phyloP scores from a whole-genome alignment of 92 coral and sea anemone genomes.

The Virgularia gustaviana region DNA sequence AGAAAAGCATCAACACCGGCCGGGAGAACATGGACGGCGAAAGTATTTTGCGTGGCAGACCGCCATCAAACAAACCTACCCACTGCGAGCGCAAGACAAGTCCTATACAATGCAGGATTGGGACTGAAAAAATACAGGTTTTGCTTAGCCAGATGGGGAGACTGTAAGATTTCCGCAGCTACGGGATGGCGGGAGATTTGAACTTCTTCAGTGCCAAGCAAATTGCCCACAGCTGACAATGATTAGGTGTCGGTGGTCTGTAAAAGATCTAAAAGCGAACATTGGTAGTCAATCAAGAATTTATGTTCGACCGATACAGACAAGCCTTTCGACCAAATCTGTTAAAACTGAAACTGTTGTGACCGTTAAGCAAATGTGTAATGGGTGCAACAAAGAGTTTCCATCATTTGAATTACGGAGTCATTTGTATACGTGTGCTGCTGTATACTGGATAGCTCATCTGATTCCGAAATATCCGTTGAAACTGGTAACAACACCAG shows the following conservation, averaged over 20 bases:
- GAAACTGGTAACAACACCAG: too few species aligned
- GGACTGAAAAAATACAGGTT: constrained; percentile 33
- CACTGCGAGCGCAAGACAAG: constrained; percentile 5
- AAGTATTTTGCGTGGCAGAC: constrained; percentile 39
- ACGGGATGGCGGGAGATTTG: constrained; percentile 57
- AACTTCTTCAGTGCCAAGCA: constrained; percentile 50
- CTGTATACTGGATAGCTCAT: constrained; percentile 18
- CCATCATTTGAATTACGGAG: constrained; percentile 33
- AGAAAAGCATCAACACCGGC: constrained; percentile 16
- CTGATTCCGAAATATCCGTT: neutral
- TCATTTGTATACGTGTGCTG: constrained; percentile 40
- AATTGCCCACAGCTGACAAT: constrained; percentile 46
- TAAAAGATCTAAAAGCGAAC: constrained; percentile 42
- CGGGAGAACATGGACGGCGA: constrained; percentile 35
- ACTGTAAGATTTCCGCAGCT: constrained; percentile 29
- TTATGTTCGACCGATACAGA: constrained; percentile 49
- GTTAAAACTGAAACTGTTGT: constrained; percentile 31
- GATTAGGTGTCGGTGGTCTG: constrained; percentile 47
- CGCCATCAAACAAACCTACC: constrained; percentile 32
- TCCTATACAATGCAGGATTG: constrained; percentile 39
- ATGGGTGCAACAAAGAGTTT: constrained; percentile 44
- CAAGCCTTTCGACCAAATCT: constrained; percentile 46
- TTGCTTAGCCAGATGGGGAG: constrained; percentile 19
- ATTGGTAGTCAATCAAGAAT: constrained; percentile 53
- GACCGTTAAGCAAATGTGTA: constrained; percentile 38